Evolutionary conservation across 2,113 vertebrate genomes (phyloP), one percentile per base, ranked within the genome.

Genomic region (Platichthys stellatus): DNA sequence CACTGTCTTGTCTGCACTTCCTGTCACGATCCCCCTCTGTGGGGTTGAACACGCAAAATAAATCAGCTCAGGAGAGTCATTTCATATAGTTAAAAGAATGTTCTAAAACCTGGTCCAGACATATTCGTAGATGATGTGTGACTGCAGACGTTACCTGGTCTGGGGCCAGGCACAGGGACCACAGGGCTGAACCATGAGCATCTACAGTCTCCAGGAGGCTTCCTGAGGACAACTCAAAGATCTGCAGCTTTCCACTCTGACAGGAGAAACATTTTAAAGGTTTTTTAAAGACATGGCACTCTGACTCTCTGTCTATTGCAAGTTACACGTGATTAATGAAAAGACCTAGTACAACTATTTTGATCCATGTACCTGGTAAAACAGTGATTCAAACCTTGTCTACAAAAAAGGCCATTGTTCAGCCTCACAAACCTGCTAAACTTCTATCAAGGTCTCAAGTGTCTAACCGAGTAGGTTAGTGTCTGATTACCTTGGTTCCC

Each of bases 211-310:
- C 97, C 66, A 98, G 72, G 49, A 97, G 91, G 75, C 79, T 95
- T 71, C 97, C 98, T 6, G 98, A 97, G 12, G 97, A 95, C 92
- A 99, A 75, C 76, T 99, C 98, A 87, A 95, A 99, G 23, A 99
- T 95, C 94, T 98, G 97, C 71, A 99, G 91, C 82, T 96, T 97
- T 43, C 98, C 98, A 2, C 93, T 95, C 98, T 99, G 85, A 31
- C 31, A 57, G 28, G 84, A 8, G 63, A 8, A 65, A 63, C 62
- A 49, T 49, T 15, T 47, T 49, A 5, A 4, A 15, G 45, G 45
- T 49, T 49, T 3, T 49, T 49, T 1, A 5, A 15, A 17, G 35
- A 2, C 35, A 38, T 38, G 35, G 35, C 35, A 38, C 35, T 31
- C 31, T 31, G 31, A 31, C 31, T 31, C 31, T 31, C 31, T 31